These are phyloP conservation scores for Onychostruthus taczanowskii DNA, from an alignment of 2,113 vertebrate genomes.

Conservation along the genomic window DNA sequence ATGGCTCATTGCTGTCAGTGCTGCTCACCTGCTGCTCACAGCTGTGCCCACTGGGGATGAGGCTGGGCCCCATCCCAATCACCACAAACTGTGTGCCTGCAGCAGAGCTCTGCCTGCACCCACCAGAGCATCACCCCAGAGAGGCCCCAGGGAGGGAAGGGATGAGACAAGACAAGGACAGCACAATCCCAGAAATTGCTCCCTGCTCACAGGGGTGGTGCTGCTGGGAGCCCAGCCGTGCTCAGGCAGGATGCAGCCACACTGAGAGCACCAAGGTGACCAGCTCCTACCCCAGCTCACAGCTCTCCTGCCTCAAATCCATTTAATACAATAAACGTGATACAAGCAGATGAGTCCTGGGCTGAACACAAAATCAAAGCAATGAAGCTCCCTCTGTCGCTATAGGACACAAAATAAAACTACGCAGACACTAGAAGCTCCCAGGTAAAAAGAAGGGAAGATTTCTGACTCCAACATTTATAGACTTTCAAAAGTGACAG, in stretches of 20 bases:
- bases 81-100: neutral
- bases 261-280: neutral
- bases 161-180: neutral
- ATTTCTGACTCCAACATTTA: too few relatives aligned
- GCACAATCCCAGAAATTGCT: fast-evolving
- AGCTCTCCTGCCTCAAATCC: neutral
- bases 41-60: neutral
- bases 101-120: neutral
- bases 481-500: too few relatives aligned
- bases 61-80: neutral
- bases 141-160: neutral
- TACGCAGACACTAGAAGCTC: too few relatives aligned
- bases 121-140: neutral
- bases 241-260: neutral
- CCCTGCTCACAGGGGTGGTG: neutral
- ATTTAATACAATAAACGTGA: neutral
- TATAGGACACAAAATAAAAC: too few relatives aligned
- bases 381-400: neutral
- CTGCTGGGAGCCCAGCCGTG: fast-evolving
- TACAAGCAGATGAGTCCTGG: neutral
- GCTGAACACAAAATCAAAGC: neutral
- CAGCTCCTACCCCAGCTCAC: neutral
- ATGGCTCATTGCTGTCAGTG: neutral
- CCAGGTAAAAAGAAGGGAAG: too few relatives aligned
- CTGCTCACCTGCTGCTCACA: neutral